phyloP scores from a whole-genome alignment of 2,113 vertebrate species.

The Alces alces region DNA sequence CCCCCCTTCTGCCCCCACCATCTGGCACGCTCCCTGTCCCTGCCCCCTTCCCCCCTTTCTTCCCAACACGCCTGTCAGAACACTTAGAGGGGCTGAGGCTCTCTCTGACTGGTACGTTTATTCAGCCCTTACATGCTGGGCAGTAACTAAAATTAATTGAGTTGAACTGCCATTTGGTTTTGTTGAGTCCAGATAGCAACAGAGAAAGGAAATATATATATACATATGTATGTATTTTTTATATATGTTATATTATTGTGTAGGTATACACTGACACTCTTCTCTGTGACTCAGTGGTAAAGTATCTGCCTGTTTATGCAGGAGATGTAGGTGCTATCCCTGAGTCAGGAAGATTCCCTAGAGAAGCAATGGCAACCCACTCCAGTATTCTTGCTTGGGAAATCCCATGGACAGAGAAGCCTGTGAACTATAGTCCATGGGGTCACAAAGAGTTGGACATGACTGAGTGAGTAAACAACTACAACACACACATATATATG shows the following conservation, averaged over 20 bases:
- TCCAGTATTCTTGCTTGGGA: not conserved
- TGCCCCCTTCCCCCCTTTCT: not conserved
- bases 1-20: conserved; percentile 28
- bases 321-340: not conserved
- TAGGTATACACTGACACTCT: not conserved
- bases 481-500: not conserved
- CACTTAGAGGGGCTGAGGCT: not conserved
- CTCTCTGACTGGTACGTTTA: not conserved
- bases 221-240: not conserved
- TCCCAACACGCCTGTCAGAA: not conserved
- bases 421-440: not conserved
- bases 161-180: not conserved
- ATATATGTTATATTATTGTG: not conserved
- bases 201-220: not conserved
- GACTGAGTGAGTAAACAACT: not conserved
- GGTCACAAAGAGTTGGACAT: not conserved
- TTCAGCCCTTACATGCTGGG: not conserved
- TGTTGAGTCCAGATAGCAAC: not conserved
- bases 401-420: not conserved
- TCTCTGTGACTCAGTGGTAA: not conserved
- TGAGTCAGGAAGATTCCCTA: not conserved
- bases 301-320: not conserved
- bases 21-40: not conserved
- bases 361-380: not conserved
- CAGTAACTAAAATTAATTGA: not conserved